Evolutionary conservation across 2,888 invertebrate genomes (phyloP), one percentile per base, ranked within the genome.

Genomic region (Euzophera pinguis): DNA sequence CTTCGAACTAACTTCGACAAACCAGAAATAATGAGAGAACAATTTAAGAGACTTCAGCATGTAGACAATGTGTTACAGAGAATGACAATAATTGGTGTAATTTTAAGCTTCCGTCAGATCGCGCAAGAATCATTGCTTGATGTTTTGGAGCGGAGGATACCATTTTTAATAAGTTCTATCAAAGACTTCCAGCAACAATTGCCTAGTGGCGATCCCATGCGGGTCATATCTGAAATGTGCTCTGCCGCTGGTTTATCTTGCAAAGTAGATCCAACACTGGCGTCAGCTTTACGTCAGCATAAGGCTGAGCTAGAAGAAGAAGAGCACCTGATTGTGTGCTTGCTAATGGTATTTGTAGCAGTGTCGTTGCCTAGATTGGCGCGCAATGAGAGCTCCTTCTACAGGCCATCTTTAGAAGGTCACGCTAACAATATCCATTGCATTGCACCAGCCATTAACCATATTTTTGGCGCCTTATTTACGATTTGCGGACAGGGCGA

Each of bases 341-440:
- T 99, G 37, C 83, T 99, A 55, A 98, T 99, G 98, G 99, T 99
- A 4, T 99, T 99, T 81, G 97, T 99, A 0, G 99, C 99, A 0
- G 98, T 99, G 12, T 98, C 99, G 0, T 95, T 99, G 64, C 99
- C 99, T 1, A 96, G 97, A 80, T 91, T 99, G 48, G 98, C 99
- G 1, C 93, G 96, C 55, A 96, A 94, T 67, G 98, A 99, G 56
- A 94, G 94, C 51, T 97, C 98, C 0, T 96, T 97, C 69, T 97
- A 97, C 75, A 92, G 96, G 54, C 95, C 97, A 0, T 95, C 96
- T 0, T 87, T 96, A 54, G 95, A 96, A 89, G 98, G 98, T 0
- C 99, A 99, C 77, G 94, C 97, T n/a, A 99, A 99, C 85, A 99
- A 99, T 80, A 98, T 97, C 57, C 99, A 99, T 80, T 99, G 99